Conservation (phyloP, 2,888 invertebrate species). For the Saturnia japonica region DNA sequence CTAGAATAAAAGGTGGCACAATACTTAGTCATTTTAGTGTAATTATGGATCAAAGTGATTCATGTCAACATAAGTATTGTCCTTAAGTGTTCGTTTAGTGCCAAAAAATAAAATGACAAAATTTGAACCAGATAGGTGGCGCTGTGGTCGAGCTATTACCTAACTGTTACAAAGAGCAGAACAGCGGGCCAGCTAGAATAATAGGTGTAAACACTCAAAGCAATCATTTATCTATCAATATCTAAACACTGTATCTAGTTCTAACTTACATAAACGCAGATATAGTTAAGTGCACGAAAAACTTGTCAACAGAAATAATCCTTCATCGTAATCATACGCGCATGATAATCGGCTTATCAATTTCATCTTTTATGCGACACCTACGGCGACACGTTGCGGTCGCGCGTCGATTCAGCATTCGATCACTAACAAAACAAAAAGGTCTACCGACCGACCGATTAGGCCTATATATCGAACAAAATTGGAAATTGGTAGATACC, state of each 20-base stretch:
- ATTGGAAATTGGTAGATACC: too few relatives aligned
- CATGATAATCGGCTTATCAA: constrained; percentile 35
- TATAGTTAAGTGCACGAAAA: constrained; percentile 18
- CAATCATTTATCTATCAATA: constrained; percentile 17
- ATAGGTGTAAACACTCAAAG: not conserved
- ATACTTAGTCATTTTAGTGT: too few relatives aligned
- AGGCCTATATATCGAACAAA: too few relatives aligned
- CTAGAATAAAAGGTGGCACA: not conserved
- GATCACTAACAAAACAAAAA: constrained; percentile 76
- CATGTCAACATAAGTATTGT: too few relatives aligned
- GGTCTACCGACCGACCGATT: constrained; percentile 49
- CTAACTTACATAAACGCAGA: constrained; percentile 15
- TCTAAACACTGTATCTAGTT: constrained; percentile 21
- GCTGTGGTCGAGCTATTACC: too few relatives aligned
- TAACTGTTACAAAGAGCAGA: too few relatives aligned
- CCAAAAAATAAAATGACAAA: too few relatives aligned
- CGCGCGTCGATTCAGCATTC: constrained; percentile 56
- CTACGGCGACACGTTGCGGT: constrained; percentile 29
- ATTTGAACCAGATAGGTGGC: too few relatives aligned
- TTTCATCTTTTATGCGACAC: constrained; percentile 35
- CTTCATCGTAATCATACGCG: constrained; percentile 26
- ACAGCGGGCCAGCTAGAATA: not conserved
- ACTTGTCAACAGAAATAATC: constrained; percentile 28
- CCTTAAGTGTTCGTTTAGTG: too few relatives aligned
- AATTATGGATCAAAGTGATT: too few relatives aligned